These are phyloP conservation scores for Drosophila hydei DNA, from an alignment of 1,140 invertebrate genomes.

Conservation along the genomic window DNA sequence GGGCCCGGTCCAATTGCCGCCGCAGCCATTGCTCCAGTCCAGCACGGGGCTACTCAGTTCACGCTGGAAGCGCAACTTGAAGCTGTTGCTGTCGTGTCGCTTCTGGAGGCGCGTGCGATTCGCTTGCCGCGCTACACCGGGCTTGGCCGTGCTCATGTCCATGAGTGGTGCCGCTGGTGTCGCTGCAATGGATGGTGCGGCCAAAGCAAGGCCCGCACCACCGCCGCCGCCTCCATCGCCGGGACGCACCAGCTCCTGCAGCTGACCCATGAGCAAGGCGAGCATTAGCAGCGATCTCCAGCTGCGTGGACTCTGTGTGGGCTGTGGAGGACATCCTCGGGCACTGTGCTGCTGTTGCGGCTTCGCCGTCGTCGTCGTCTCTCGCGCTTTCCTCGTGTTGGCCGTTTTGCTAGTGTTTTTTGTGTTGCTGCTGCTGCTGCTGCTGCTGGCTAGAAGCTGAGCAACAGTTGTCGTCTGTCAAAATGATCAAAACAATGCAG, in stretches of 20 bases:
- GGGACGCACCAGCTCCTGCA: conserved; percentile 39
- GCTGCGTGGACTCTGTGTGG: not conserved
- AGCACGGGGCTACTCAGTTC: conserved; percentile 39
- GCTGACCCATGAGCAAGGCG: conserved; percentile 47
- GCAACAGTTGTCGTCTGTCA: conserved; percentile 61
- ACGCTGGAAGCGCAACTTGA: conserved; percentile 33
- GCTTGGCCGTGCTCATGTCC: too few species aligned
- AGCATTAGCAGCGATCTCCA: conserved; percentile 43
- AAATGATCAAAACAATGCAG: conserved; percentile 12
- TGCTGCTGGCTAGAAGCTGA: conserved; percentile 26
- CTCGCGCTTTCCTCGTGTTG: conserved; percentile 35
- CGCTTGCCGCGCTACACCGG: not conserved
- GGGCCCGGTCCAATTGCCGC: conserved; percentile 36
- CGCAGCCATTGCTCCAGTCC: conserved; percentile 64
- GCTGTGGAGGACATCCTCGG: conserved; percentile 23
- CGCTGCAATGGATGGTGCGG: conserved; percentile 19
- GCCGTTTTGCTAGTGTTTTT: conserved; percentile 56
- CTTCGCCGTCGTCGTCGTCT: conserved; percentile 37
- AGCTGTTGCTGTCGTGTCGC: conserved; percentile 33
- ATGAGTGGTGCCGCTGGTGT: not conserved
- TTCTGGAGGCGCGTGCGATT: conserved; percentile 44
- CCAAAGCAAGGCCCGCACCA: not conserved
- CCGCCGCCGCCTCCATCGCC: conserved; percentile 24
- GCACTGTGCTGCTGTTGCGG: conserved; percentile 28
- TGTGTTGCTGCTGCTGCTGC: conserved; percentile 15